phyloP scores from a whole-genome alignment of 2,888 invertebrate species.

The Drosophila picticornis region DNA sequence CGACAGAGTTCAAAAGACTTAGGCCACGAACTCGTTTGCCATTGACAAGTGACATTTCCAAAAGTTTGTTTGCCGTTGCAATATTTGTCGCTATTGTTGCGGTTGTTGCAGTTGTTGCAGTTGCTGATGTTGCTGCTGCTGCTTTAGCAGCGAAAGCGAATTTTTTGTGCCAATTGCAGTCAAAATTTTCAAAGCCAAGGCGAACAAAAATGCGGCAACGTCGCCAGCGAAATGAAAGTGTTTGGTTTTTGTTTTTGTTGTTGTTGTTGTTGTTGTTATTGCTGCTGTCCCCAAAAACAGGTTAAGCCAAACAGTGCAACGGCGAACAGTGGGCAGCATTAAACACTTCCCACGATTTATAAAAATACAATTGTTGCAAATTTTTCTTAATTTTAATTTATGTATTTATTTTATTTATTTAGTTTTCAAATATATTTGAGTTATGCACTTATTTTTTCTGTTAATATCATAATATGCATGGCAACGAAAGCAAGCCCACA shows the following conservation, averaged over 20 bases:
- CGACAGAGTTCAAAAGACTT: conserved; percentile 74
- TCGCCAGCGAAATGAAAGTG: conserved; percentile 70
- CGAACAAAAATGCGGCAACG: conserved; percentile 38
- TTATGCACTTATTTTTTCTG: neutral
- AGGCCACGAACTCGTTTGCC: conserved; percentile 72
- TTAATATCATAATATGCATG: neutral
- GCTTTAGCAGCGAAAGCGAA: conserved; percentile 69
- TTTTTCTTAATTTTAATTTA: neutral
- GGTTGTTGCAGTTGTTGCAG: neutral
- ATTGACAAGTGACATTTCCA: conserved; percentile 68
- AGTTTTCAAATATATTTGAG: conserved; percentile 1
- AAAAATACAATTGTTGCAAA: neutral
- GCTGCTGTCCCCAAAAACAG: conserved; percentile 49
- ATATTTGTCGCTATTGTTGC: conserved; percentile 12
- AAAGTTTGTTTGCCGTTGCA: conserved; percentile 37
- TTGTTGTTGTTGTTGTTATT: conserved; percentile 24
- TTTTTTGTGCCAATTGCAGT: conserved; percentile 72
- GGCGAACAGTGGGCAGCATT: conserved; percentile 51
- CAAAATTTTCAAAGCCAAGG: conserved; percentile 70
- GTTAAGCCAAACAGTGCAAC: conserved; percentile 51
- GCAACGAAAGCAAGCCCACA: neutral
- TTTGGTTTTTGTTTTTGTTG: conserved; percentile 57
- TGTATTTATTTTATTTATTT: conserved; percentile 32
- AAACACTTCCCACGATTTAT: conserved; percentile 29
- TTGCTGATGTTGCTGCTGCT: conserved; percentile 7